A percentile compares a stretch with the other conserved stretches of the same genome.
These are phyloP conservation scores for Acromyrmex charruanus DNA, from an alignment of 1,140 invertebrate species.

Conservation along the genomic window DNA sequence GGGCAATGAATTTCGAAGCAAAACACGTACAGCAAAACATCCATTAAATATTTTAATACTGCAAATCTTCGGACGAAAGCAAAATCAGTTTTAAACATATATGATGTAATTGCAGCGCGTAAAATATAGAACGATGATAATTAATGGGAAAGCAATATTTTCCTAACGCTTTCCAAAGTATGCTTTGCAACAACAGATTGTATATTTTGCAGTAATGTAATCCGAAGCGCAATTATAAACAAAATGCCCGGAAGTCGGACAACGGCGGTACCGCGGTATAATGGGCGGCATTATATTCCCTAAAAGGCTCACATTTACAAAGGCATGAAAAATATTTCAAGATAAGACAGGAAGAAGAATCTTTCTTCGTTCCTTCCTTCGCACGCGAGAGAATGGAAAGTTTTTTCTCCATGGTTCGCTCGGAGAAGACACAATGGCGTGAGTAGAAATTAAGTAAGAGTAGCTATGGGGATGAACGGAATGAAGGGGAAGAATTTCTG, in stretches of 20 bases:
- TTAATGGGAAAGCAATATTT: background rate
- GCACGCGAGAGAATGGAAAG: constrained; percentile 36
- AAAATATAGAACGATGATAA: background rate
- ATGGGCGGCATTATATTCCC: background rate
- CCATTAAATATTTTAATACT: background rate
- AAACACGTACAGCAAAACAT: background rate
- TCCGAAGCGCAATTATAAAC: background rate
- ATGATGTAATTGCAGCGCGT: too few species aligned
- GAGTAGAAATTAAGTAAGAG: background rate
- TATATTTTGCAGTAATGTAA: background rate
- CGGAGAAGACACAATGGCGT: constrained; percentile 26
- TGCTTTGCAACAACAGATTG: background rate
- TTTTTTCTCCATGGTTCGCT: constrained; percentile 6
- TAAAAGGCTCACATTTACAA: constrained; percentile 14
- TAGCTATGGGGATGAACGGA: background rate
- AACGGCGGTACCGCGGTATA: background rate
- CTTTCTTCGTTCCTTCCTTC: background rate
- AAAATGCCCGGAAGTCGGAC: background rate
- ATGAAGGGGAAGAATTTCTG: constrained; percentile 16
- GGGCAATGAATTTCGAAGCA: background rate
- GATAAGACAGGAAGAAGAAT: constrained; percentile 33
- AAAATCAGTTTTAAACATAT: background rate
- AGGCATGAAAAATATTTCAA: constrained; percentile 41
- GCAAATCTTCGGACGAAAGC: background rate
- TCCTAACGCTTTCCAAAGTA: background rate